Base-by-base conservation (phyloP, 2,113 vertebrate genomes). In the Uria aalge region DNA sequence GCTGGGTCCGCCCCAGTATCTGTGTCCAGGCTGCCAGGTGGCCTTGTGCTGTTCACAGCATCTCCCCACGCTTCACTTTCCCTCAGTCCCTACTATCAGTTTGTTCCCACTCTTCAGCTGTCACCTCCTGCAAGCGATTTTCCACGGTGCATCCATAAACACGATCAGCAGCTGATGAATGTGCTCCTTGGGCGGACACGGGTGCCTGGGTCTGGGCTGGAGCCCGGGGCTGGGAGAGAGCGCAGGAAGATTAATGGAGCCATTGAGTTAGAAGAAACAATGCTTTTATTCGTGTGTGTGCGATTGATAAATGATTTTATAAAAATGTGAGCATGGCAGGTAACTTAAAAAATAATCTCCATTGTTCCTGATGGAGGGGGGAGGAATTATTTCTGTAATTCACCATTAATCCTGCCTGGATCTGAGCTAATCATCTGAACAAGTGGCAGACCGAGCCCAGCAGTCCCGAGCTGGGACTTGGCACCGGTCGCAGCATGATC, bases 21-120 rank as follows among this genome's bases (percentile, higher is more conserved):
- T 0, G 12, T 32, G 57, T 76, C 91, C 92, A 94, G 83, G 79
- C 91, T 94, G 79, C 76, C 91, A 89, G 88, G 91, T 95, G 92
- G 83, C 86, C 77, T 91, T 27, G 38, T 48, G 73, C 56, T 89
- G 24, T 4, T 85, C 53, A 30, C 82, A 77, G 90, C 88, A 40
- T 59, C 95, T 94, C 84, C 69, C 92, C 77, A 94, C 17, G 8
- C 94, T 85, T 85, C 77, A 45, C 23, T 20, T 91, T 93, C 80
- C 80, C 74, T 1, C 0, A 85, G 68, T 72, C 36, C 20, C 66
- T 56, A 11, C 91, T 12, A 22, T 82, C 79, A 15, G 48, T 41
- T 92, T 55, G 56, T 34, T 97, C 92, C 87, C 89, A 90, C 94
- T 82, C 87, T 62, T 96, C 96, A 94, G 86, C 89, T 94, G 86